Conservation (phyloP, 2,888 invertebrate genomes). For the Perizoma flavofasciatum region DNA sequence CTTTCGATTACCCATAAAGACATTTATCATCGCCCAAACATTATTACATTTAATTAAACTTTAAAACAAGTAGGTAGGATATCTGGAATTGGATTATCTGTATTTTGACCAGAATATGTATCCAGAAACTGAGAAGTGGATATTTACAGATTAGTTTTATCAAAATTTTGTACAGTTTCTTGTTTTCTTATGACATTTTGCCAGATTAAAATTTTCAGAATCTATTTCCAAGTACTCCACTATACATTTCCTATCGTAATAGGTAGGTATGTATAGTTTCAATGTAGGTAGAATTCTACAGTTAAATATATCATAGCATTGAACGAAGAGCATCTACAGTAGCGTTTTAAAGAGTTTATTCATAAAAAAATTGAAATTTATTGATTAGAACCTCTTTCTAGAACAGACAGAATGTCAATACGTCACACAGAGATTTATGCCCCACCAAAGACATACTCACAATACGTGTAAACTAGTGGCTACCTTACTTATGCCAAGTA, state of each 20-base stretch:
- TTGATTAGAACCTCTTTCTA: too few relatives aligned
- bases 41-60: slow-evolving; percentile 62
- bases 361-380: too few relatives aligned
- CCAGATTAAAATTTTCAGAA: not conserved
- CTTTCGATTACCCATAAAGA: slow-evolving; percentile 48
- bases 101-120: slow-evolving; percentile 42
- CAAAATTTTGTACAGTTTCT: too few relatives aligned
- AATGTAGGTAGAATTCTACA: too few relatives aligned
- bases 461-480: too few relatives aligned
- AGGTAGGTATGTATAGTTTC: not conserved
- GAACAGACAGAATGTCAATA: not conserved
- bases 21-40: slow-evolving; percentile 57
- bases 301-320: too few relatives aligned
- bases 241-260: not conserved
- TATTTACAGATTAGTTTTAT: not conserved
- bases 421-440: too few relatives aligned
- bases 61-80: slow-evolving; percentile 55
- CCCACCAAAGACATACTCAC: too few relatives aligned
- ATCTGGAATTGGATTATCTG: slow-evolving; percentile 46
- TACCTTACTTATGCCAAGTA: too few relatives aligned
- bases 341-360: too few relatives aligned
- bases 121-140: slow-evolving; percentile 25
- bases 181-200: not conserved
- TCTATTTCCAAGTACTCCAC: too few relatives aligned
- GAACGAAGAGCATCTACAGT: too few relatives aligned